Conservation (phyloP, 2,888 invertebrate species). For the Automeris io region DNA sequence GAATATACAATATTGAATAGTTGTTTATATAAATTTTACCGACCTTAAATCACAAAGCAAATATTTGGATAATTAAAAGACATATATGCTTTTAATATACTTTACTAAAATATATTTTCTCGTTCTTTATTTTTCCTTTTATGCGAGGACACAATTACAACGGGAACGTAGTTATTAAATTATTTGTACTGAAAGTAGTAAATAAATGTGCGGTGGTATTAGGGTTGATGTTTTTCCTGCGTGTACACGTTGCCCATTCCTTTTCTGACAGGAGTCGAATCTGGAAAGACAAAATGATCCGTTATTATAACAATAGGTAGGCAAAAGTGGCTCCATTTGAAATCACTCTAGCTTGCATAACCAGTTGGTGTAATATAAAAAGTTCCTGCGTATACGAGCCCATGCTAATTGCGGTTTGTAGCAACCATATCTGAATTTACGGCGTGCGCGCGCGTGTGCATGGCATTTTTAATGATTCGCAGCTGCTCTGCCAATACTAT, state of each 20-base stretch:
- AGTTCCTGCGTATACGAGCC: constrained; percentile 31
- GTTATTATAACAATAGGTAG: constrained; percentile 15
- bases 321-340: constrained; percentile 10
- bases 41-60: no score
- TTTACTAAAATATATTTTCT: constrained; percentile 21
- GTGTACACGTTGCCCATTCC: constrained; percentile 68
- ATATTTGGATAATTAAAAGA: no score
- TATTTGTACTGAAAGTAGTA: constrained; percentile 46
- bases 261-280: constrained; percentile 46
- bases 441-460: constrained; percentile 44
- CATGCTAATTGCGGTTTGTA: constrained; percentile 68
- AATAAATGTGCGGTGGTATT: constrained; percentile 29
- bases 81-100: constrained; percentile 5
- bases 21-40: constrained; percentile 9
- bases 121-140: constrained; percentile 20
- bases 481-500: constrained; percentile 51
- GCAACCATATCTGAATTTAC: constrained; percentile 60
- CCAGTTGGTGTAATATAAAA: constrained; percentile 31
- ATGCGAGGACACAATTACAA: constrained; percentile 45
- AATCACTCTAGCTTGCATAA: constrained; percentile 32
- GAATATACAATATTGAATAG: constrained; percentile 23
- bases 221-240: constrained; percentile 61
- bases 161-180: constrained; percentile 5
- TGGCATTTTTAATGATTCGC: constrained; percentile 48
- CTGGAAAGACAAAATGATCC: constrained; percentile 48